A percentile compares a stretch with the other conserved stretches of the same genome.
Evolutionary conservation across 1,140 invertebrate species (phyloP).

Genomic region (Procambarus virginalis): DNA sequence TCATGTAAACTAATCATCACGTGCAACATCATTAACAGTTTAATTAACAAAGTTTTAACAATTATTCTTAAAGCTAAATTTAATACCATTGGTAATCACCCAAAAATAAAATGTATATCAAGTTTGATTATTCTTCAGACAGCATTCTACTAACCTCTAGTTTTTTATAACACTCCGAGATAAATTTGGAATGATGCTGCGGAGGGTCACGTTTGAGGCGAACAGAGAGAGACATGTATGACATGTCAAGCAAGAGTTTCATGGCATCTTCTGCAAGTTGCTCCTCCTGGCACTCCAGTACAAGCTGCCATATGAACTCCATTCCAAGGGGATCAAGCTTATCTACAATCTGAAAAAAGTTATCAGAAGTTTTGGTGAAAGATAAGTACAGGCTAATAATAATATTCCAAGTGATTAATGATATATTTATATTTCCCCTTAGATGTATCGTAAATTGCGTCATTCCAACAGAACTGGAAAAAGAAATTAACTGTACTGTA

Average conservation of each 20-base stretch:
- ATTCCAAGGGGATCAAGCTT: constrained; percentile 75
- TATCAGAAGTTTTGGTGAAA: constrained; percentile 13
- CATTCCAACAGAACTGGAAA: no score
- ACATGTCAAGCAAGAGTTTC: constrained; percentile 75
- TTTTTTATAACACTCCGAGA: constrained; percentile 76
- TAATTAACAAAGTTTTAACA: background rate
- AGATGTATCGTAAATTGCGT: no score
- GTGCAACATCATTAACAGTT: background rate
- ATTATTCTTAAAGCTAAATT: background rate
- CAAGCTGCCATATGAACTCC: constrained; percentile 77
- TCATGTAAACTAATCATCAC: background rate
- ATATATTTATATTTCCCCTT: no score
- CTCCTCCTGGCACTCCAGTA: constrained; percentile 75
- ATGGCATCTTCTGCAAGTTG: constrained; percentile 76
- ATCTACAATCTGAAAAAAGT: constrained; percentile 75
- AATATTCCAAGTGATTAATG: no score
- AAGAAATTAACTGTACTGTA: no score
- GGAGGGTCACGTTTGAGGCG: constrained; percentile 76
- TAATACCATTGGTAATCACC: background rate
- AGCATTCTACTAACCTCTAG: constrained; percentile 73
- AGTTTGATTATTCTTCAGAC: background rate
- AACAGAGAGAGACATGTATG: constrained; percentile 75
- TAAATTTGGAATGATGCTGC: constrained; percentile 76
- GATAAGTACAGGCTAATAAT: background rate
- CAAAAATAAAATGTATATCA: no score